Conservation (phyloP, 2,113 vertebrate genomes). For the Phylloscopus trochiloides region DNA sequence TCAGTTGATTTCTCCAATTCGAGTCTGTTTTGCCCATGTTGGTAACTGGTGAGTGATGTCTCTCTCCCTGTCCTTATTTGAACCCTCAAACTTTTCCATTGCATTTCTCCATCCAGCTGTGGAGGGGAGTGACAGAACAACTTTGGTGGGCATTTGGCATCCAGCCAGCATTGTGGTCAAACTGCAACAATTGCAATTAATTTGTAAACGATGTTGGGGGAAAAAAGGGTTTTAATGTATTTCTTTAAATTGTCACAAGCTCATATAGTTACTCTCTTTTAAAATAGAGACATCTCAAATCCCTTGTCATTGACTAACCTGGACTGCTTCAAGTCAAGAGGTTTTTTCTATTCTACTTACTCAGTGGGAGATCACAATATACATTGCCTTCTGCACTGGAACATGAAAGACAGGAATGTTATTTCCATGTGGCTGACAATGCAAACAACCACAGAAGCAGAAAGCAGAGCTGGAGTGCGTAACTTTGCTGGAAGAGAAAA, state of each 20-base stretch:
- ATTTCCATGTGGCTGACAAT: neutral
- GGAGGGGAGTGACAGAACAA: neutral
- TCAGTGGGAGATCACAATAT: neutral
- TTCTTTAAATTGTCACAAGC: neutral
- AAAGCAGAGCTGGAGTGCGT: neutral
- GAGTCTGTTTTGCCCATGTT: neutral
- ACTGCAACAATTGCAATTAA: neutral
- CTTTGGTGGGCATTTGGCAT: neutral
- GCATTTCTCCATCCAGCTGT: neutral
- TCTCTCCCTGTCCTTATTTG: neutral
- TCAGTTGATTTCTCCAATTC: neutral
- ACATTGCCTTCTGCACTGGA: fast-evolving
- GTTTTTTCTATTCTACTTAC: neutral
- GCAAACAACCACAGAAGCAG: neutral
- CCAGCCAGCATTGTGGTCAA: neutral
- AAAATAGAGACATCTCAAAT: neutral
- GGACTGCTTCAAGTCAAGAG: neutral
- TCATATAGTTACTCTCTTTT: neutral
- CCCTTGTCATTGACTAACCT: neutral
- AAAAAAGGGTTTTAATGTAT: neutral
- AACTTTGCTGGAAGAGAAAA: neutral
- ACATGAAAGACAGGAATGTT: neutral
- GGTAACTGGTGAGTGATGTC: neutral
- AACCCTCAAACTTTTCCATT: neutral
- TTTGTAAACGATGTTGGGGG: neutral